These are phyloP conservation scores for Phyllotreta striolata DNA, from an alignment of 2,888 invertebrate species.

Conservation along the genomic window DNA sequence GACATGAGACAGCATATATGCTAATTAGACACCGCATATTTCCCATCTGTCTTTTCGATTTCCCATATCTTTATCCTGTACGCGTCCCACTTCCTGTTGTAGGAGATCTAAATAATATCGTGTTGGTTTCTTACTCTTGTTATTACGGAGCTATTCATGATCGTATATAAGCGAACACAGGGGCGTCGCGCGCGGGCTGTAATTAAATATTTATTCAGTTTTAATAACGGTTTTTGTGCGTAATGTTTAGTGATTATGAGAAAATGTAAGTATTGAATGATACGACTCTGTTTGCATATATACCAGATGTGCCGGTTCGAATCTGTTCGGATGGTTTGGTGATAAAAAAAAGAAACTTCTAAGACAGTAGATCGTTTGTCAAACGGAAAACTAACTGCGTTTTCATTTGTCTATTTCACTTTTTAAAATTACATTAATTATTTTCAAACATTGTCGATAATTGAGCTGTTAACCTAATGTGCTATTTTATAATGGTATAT, in stretches of 20 bases:
- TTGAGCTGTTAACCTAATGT: too few species aligned
- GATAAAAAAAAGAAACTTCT: slow-evolving; percentile 3
- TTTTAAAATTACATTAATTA: too few species aligned
- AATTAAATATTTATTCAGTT: too few species aligned
- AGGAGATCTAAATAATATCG: slow-evolving; percentile 28
- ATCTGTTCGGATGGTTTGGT: slow-evolving; percentile 1
- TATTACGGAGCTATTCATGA: slow-evolving; percentile 15
- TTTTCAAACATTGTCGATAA: too few species aligned
- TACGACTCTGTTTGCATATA: slow-evolving; percentile 1
- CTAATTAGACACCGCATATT: slow-evolving; percentile 27
- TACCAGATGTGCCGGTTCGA: slow-evolving; percentile 16
- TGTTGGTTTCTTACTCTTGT: slow-evolving; percentile 23
- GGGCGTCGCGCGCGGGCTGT: slow-evolving; percentile 1
- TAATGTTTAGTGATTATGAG: too few species aligned
- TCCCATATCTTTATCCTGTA: slow-evolving; percentile 29
- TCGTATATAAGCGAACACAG: slow-evolving; percentile 14
- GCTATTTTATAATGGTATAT: too few species aligned
- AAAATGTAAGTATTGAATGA: not conserved
- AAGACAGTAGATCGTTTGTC: slow-evolving; percentile 17
- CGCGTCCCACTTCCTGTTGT: slow-evolving; percentile 35
- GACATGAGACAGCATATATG: slow-evolving; percentile 16
- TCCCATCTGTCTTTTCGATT: slow-evolving; percentile 35
- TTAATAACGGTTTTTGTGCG: too few species aligned
- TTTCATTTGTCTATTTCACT: too few species aligned
- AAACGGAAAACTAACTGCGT: slow-evolving; percentile 5